Evolutionary conservation across 2,113 vertebrate species (phyloP), one percentile per base, ranked within the genome.

Genomic region (Crotophaga sulcirostris): DNA sequence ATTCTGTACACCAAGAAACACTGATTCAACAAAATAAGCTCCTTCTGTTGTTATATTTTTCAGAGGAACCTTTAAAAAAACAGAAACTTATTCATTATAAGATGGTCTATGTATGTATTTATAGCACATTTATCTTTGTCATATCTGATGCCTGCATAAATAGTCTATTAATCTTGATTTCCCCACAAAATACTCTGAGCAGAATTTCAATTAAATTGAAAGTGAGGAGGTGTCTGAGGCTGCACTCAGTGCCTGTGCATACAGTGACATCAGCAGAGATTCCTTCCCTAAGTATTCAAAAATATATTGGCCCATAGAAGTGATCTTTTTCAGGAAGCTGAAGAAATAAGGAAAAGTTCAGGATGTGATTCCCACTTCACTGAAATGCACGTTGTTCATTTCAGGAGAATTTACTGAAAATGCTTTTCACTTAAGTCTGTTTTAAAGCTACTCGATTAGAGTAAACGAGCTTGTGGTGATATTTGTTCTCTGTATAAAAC

Each of bases 391-490:
- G 11, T 26, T 69, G 20, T 19, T 84, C 12, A 14, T 72, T 60
- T 59, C 34, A 49, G 87, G 33, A 51, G 36, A 54, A 52, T 60
- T 66, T 83, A 11, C 8, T 83, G 69, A 8, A 69, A 40, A 16
- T 9, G 2, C 21, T 31, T 77, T 44, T 77, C 54, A 23, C 36
- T 44, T 36, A 40, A 73, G 16, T 56, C 60, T 54, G 10, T 74
- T 82, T 75, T 56, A 47, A 90, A 92, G n/a, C n/a, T 31, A 23
- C 47, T 69, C 16, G 5, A 3, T 29, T 55, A 44, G n/a, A 26
- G 16, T 54, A 33, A 60, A 29, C 0, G 0, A 73, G 45, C 16
- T 49, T 67, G 1, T 7, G 7, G 10, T 36, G 40, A 42, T 42
- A 42, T 87, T 86, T 8, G 0, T 20, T 89, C 24, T n/a, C 17